phyloP scores from a whole-genome alignment of 2,888 invertebrate species.

The Hylaea fasciaria region DNA sequence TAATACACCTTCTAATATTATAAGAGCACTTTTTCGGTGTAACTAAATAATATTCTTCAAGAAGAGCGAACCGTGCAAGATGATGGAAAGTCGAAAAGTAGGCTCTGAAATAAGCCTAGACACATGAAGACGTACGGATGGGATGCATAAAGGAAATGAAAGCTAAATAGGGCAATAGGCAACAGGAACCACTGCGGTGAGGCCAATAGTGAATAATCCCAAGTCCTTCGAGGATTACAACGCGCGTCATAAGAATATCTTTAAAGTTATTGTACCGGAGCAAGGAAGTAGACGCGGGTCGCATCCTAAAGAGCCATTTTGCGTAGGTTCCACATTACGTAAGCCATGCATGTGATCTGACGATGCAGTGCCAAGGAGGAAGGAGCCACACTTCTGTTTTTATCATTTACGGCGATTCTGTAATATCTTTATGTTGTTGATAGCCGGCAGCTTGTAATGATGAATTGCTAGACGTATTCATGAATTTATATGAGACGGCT shows the following conservation, averaged over 20 bases:
- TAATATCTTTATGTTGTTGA: conserved; percentile 28
- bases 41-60: too few species aligned
- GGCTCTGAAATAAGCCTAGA: too few species aligned
- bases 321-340: conserved; percentile 59
- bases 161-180: neutral
- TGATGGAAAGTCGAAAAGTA: too few species aligned
- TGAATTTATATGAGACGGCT: conserved; percentile 19
- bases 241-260: conserved; percentile 49
- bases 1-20: too few species aligned
- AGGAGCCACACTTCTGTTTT: conserved; percentile 53
- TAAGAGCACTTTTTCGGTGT: too few species aligned
- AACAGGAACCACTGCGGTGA: neutral
- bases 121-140: too few species aligned
- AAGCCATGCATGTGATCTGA: conserved; percentile 53
- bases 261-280: conserved; percentile 40
- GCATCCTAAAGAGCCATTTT: conserved; percentile 51
- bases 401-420: conserved; percentile 44
- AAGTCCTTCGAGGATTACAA: conserved; percentile 40
- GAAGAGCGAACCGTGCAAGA: too few species aligned
- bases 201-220: conserved; percentile 27
- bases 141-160: neutral
- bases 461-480: conserved; percentile 30
- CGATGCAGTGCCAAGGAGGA: conserved; percentile 65
- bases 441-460: conserved; percentile 13
- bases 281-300: conserved; percentile 55